These are phyloP conservation scores for Protonibea diacanthus DNA, from an alignment of 2,797 vertebrate species.

Conservation along the genomic window DNA sequence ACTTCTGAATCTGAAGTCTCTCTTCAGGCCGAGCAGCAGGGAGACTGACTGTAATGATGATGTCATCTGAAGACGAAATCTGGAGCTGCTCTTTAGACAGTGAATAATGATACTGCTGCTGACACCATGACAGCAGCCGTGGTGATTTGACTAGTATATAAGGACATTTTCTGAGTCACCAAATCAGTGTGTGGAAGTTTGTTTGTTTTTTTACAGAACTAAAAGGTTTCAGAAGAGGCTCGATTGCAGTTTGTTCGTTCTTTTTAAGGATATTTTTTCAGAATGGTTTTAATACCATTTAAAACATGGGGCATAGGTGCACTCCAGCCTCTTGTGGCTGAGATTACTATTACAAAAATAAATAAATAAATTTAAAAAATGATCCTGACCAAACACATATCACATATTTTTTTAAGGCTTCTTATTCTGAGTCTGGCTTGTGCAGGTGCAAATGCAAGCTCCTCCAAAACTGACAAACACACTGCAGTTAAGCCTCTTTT, in stretches of 20 bases:
- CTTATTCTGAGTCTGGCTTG: too few relatives aligned
- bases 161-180: conserved; percentile 6
- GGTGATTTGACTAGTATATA: neutral
- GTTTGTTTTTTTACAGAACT: neutral
- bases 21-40: neutral
- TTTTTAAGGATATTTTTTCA: too few relatives aligned
- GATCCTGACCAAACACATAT: too few relatives aligned
- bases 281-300: neutral
- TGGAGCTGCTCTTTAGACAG: conserved; percentile 1
- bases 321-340: too few relatives aligned
- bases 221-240: neutral
- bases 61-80: conserved; percentile 20
- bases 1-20: neutral
- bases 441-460: too few relatives aligned
- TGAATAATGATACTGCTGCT: conserved; percentile 16
- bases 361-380: too few relatives aligned
- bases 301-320: too few relatives aligned
- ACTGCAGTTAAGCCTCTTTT: too few relatives aligned
- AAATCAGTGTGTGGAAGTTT: neutral
- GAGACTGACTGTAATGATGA: conserved; percentile 10
- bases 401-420: too few relatives aligned
- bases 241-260: neutral
- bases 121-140: conserved; percentile 9
- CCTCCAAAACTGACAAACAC: too few relatives aligned
- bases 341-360: too few relatives aligned